Base-by-base conservation (phyloP, 2,797 vertebrate species). In the Australoheros facetus region DNA sequence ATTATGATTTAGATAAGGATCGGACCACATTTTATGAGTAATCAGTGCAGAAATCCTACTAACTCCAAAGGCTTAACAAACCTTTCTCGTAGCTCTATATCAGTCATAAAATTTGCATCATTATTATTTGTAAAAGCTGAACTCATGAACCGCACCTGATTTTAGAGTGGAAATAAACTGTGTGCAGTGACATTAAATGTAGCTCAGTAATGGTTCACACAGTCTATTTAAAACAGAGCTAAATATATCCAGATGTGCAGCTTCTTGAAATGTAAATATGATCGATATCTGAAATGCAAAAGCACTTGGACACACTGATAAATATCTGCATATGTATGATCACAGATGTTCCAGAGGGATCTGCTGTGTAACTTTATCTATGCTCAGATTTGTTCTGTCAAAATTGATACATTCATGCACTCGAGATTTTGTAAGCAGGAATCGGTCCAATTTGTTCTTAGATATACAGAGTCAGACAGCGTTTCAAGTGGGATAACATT, bases 231-330 rank as follows among this genome's bases (percentile, higher is more conserved):
- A 70, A 78, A 19, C 26, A 0, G n/a, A 48, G 54, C 26, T 72
- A 87, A 90, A 77, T 30, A 10, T 4, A 62, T 85, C 85, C 88
- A 91, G 80, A 91, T 88, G 88, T 88, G 74, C 57, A 60, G 57
- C 30, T 28, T 71, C 69, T 71, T 62, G 11, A 78, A 60, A 73
- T 34, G 59, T 26, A 76, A 74, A 83, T 72, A 57, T 56, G 64
- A 84, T 76, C 70, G n/a, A 13, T 58, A 60, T 62, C 60, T 79
- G 42, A 69, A 39, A 48, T 17, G 16, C 59, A 62, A 71, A 82
- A 82, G 78, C 77, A 73, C 51, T 84, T 77, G 30, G 70, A 71
- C 19, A 34, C 55, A 7, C 59, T 51, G 75, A 75, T 75, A 75
- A 51, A 66, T 74, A 81, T 80, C 74, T 59, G 21, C 66, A 14